phyloP scores from a whole-genome alignment of 2,113 vertebrate species.

The Hiodon alosoides region DNA sequence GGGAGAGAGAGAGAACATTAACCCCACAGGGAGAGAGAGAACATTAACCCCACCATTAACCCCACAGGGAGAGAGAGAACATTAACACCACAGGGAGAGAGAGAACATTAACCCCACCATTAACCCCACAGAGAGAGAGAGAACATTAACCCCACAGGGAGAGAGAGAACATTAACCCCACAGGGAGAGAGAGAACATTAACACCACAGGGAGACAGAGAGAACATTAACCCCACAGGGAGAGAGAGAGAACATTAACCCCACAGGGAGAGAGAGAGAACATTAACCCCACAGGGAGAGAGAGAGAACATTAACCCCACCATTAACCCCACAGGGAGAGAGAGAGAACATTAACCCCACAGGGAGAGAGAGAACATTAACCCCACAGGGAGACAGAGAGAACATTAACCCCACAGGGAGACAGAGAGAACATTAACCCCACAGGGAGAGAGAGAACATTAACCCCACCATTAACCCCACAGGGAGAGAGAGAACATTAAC shows the following conservation, averaged over 20 bases:
- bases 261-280: neutral
- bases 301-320: neutral
- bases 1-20: no score
- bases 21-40: no score
- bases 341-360: no score
- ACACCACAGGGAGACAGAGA: neutral
- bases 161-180: no score
- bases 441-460: neutral
- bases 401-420: neutral
- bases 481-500: neutral
- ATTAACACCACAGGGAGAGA: neutral
- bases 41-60: no score
- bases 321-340: no score
- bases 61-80: no score
- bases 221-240: neutral
- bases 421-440: neutral
- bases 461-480: neutral
- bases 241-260: neutral
- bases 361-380: no score
- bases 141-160: neutral
- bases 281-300: neutral
- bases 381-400: no score
- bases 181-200: neutral
- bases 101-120: no score
- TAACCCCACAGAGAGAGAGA: neutral